phyloP scores from a whole-genome alignment of 2,888 invertebrate species.

The Metacarcinus magister region DNA sequence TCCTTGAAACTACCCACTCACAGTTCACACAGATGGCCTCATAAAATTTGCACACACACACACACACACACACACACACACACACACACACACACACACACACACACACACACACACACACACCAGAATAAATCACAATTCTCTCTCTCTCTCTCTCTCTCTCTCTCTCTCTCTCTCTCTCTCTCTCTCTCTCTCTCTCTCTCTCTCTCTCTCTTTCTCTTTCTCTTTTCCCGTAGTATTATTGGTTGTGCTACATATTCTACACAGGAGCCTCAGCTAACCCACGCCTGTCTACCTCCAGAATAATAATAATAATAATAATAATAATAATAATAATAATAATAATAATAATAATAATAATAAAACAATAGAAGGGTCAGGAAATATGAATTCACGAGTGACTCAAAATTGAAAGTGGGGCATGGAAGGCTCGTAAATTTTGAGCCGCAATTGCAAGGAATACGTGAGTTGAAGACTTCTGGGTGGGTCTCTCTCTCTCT shows the following conservation, averaged over 20 bases:
- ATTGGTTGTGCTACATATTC: too few relatives aligned
- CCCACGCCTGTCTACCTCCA: too few relatives aligned
- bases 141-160: background rate
- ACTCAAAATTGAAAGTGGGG: slow-evolving; percentile 51
- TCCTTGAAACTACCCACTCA: background rate
- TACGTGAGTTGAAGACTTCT: slow-evolving; percentile 18
- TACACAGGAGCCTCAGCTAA: too few relatives aligned
- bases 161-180: slow-evolving; percentile 2
- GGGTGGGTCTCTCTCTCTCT: background rate
- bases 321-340: background rate
- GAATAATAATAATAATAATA: background rate
- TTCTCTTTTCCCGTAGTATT: background rate
- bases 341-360: background rate
- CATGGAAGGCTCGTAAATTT: slow-evolving; percentile 31
- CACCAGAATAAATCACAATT: background rate
- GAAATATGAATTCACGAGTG: slow-evolving; percentile 3
- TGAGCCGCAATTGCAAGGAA: background rate
- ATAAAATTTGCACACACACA: background rate
- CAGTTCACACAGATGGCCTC: background rate
- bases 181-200: slow-evolving; percentile 17
- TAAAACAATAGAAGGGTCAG: too few relatives aligned
- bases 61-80: background rate
- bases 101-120: background rate
- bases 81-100: background rate
- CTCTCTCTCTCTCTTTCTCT: slow-evolving; percentile 15